phyloP scores from a whole-genome alignment of 2,888 invertebrate genomes.

The Aromia moschata region DNA sequence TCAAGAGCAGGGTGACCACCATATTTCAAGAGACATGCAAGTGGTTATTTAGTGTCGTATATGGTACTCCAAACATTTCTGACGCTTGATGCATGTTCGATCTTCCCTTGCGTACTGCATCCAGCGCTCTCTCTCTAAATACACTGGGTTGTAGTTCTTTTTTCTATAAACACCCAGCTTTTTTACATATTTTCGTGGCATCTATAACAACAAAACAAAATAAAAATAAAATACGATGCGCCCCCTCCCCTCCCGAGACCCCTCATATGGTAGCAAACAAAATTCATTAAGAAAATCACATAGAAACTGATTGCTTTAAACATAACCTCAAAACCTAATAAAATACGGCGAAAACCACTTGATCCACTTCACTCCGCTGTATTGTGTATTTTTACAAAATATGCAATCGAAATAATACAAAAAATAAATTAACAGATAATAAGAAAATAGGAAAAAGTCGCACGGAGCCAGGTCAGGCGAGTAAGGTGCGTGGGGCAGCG shows the following conservation, averaged over 20 bases:
- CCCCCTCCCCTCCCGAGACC: not conserved
- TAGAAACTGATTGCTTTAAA: not conserved
- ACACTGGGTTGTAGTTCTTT: too few species aligned
- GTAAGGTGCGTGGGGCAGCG: too few species aligned
- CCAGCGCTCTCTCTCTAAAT: too few species aligned
- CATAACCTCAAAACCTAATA: not conserved
- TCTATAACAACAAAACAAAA: not conserved
- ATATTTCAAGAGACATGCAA: slow-evolving; percentile 3
- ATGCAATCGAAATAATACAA: too few species aligned
- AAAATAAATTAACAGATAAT: too few species aligned
- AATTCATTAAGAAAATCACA: not conserved
- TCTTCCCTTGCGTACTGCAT: slow-evolving; percentile 17
- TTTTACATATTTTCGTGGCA: not conserved
- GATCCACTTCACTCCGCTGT: not conserved
- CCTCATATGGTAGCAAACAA: not conserved
- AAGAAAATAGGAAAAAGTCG: too few species aligned
- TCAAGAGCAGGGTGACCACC: not conserved
- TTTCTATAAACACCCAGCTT: too few species aligned
- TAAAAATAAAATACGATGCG: not conserved
- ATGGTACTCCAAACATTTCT: slow-evolving; percentile 2
- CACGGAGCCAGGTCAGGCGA: too few species aligned
- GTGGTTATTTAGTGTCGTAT: not conserved
- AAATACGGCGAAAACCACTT: not conserved
- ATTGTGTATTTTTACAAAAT: not conserved
- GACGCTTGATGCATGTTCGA: slow-evolving; percentile 11